A percentile compares a stretch with the other conserved stretches of the same genome.
Conservation (phyloP, 2,888 invertebrate genomes). For the Cryptus armator region DNA sequence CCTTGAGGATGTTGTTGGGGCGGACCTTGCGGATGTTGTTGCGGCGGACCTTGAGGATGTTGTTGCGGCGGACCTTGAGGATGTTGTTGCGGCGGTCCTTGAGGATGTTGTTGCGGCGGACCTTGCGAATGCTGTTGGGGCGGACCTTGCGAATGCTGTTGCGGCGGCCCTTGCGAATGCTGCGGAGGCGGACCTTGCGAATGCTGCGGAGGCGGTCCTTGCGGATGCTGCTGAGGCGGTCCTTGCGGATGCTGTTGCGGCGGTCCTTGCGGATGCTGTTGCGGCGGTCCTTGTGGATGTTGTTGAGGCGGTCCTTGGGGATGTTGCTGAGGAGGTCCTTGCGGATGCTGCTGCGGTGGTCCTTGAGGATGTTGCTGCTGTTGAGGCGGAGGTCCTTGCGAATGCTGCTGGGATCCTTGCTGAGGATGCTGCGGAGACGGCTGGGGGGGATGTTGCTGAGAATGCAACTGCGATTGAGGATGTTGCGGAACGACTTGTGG, state of each 20-base stretch:
- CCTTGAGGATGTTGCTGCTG: conserved; percentile 54
- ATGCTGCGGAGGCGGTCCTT: conserved; percentile 78
- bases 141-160: conserved; percentile 80
- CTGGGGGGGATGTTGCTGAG: conserved; percentile 56
- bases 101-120: conserved; percentile 67
- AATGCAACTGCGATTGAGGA: conserved; percentile 33
- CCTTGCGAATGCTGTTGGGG: conserved; percentile 72
- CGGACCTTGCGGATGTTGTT: conserved; percentile 70
- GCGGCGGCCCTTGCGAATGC: conserved; percentile 79
- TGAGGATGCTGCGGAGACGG: conserved; percentile 48
- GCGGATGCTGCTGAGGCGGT: conserved; percentile 73
- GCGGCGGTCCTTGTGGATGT: conserved; percentile 54
- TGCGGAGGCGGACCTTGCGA: conserved; percentile 77
- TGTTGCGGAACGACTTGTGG: conserved; percentile 44
- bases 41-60: conserved; percentile 42
- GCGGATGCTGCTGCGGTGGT: conserved; percentile 59
- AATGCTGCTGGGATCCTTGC: conserved; percentile 57
- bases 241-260: conserved; percentile 65
- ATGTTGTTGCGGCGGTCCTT: conserved; percentile 25
- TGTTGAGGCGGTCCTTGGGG: conserved; percentile 66
- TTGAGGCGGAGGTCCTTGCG: conserved; percentile 64
- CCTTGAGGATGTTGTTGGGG: conserved; percentile 59
- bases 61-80: conserved; percentile 59
- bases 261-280: conserved; percentile 45
- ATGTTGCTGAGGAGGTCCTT: conserved; percentile 55